phyloP scores from a whole-genome alignment of 2,113 vertebrate species.

The Panthera tigris region DNA sequence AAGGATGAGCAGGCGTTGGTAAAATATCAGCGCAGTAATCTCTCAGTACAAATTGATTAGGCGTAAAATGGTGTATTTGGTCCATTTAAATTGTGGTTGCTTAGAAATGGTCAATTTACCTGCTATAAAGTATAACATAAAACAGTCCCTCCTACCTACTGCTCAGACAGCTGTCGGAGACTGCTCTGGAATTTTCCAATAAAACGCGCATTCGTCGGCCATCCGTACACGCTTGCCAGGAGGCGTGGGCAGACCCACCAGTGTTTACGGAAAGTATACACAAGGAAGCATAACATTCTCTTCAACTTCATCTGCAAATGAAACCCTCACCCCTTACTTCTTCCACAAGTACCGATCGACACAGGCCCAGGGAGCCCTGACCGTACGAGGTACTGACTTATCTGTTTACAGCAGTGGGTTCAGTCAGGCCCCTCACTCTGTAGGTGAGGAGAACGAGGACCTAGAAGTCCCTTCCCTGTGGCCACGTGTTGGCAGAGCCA shows the following conservation, averaged over 20 bases:
- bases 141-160: neutral
- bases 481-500: neutral
- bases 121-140: neutral
- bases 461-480: neutral
- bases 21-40: neutral
- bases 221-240: neutral
- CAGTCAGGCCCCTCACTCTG: neutral
- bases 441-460: neutral
- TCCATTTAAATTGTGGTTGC: neutral
- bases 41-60: neutral
- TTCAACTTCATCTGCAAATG: neutral
- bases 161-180: neutral
- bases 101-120: neutral
- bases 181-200: neutral
- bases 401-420: neutral
- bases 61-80: neutral
- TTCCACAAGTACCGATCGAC: neutral
- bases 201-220: neutral
- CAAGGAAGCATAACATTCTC: neutral
- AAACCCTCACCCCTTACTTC: neutral
- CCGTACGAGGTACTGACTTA: neutral
- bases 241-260: neutral
- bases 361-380: neutral
- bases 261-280: neutral
- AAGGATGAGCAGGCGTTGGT: neutral